A percentile compares a stretch with the other conserved stretches of the same genome.
These are phyloP conservation scores for Panopea generosa DNA, from an alignment of 2,888 invertebrate genomes.

Conservation along the genomic window DNA sequence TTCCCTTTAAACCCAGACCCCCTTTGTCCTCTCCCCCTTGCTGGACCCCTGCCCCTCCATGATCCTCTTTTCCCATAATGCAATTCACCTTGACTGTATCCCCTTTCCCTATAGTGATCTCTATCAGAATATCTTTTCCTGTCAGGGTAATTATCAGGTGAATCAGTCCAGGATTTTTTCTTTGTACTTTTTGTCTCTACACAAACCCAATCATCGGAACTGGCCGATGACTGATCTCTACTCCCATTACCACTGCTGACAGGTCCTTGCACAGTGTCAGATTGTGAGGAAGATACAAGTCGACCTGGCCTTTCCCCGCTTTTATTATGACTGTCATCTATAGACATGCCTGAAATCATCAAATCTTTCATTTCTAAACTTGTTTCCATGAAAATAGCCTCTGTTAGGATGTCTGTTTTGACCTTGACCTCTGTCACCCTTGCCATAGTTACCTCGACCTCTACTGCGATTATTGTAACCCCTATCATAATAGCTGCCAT, in stretches of 20 bases:
- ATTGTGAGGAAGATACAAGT: constrained; percentile 2
- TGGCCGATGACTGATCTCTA: constrained; percentile 15
- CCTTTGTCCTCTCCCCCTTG: constrained; percentile 32
- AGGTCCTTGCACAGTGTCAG: constrained; percentile 19
- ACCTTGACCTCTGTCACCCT: constrained; percentile 14
- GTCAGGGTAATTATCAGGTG: constrained; percentile 20
- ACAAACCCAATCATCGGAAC: constrained; percentile 37
- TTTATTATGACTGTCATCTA: constrained; percentile 19
- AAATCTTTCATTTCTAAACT: constrained; percentile 17
- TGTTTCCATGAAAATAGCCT: constrained; percentile 8
- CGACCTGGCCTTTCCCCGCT: constrained; percentile 16
- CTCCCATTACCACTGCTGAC: constrained; percentile 7
- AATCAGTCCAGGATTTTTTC: constrained; percentile 29
- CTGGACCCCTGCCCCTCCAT: background rate
- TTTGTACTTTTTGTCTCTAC: constrained; percentile 34
- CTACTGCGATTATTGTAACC: too few species aligned
- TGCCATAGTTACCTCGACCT: constrained; percentile 12
- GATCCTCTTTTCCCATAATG: constrained; percentile 1
- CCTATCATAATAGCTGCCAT: too few species aligned
- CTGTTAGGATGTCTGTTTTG: background rate
- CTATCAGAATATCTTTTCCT: constrained; percentile 5
- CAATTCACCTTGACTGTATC: constrained; percentile 14
- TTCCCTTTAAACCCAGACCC: background rate
- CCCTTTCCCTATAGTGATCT: constrained; percentile 26
- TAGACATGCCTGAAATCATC: constrained; percentile 18